A percentile compares a stretch with the other conserved stretches of the same genome.
Conservation (phyloP, 2,888 invertebrate genomes). For the Chymomyza amoena region DNA sequence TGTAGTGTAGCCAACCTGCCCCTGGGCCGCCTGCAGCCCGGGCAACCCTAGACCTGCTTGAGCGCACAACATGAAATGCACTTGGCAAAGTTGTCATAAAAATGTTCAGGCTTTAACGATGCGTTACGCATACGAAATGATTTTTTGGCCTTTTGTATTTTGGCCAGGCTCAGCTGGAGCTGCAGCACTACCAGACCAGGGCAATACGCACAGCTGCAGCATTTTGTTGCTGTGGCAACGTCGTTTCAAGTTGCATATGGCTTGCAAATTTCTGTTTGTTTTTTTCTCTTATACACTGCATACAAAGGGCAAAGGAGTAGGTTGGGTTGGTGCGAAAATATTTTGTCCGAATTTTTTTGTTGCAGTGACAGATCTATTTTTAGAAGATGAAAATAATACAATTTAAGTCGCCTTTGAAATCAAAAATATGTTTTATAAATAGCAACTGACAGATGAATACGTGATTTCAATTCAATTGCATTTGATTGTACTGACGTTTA, state of each 20-base stretch:
- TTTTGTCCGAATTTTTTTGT: no score
- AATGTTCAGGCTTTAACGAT: conserved; percentile 21
- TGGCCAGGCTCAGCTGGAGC: conserved; percentile 24
- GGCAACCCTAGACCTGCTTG: background rate
- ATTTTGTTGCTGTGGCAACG: conserved; percentile 15
- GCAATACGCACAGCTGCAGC: conserved; percentile 20
- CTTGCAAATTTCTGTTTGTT: background rate
- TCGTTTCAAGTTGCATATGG: background rate
- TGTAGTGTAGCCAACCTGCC: background rate
- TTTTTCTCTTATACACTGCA: background rate
- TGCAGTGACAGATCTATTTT: no score
- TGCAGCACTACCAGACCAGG: conserved; percentile 9
- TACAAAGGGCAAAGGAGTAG: background rate
- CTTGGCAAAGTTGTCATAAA: conserved; percentile 22
- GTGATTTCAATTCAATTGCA: no score
- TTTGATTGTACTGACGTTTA: no score
- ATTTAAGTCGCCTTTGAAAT: no score
- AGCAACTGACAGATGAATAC: no score
- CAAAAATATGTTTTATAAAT: no score
- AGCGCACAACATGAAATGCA: background rate
- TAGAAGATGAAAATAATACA: no score
- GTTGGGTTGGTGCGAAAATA: no score
- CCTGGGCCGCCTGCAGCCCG: no score
- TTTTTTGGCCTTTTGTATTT: conserved; percentile 10
- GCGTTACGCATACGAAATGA: conserved; percentile 25